phyloP scores from a whole-genome alignment of 2,113 vertebrate genomes.

The Nesogale talazaci region DNA sequence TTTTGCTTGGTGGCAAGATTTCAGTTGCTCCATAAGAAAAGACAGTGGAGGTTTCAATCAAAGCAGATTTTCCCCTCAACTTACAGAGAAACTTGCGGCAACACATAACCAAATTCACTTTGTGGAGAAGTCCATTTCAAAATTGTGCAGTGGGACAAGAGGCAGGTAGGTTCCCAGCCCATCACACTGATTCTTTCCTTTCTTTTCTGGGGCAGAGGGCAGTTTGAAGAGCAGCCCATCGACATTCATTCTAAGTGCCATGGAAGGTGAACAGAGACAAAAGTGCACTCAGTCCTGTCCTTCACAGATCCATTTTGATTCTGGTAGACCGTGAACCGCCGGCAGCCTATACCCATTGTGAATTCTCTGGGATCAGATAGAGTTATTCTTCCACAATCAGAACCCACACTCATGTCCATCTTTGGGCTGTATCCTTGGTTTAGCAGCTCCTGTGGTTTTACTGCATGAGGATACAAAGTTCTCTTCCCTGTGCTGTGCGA shows the following conservation, averaged over 20 bases:
- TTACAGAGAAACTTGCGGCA: constrained; percentile 49
- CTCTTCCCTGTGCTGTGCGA: background rate
- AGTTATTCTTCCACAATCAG: constrained; percentile 47
- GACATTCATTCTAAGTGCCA: constrained; percentile 56
- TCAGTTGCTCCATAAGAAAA: constrained; percentile 55
- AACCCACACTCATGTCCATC: constrained; percentile 61
- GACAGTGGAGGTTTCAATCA: constrained; percentile 49
- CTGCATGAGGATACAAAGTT: too few relatives aligned
- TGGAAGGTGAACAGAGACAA: constrained; percentile 54
- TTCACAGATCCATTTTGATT: constrained; percentile 59
- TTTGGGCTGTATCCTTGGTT: constrained; percentile 78
- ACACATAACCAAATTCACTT: constrained; percentile 51
- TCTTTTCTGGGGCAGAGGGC: constrained; percentile 20
- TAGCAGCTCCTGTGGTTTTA: constrained; percentile 61
- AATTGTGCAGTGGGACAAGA: constrained; percentile 57
- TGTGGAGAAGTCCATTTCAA: constrained; percentile 50
- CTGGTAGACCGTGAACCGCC: background rate
- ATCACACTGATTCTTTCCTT: constrained; percentile 51
- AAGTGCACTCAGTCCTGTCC: constrained; percentile 6
- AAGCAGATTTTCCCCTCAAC: constrained; percentile 55
- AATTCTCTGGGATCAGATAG: constrained; percentile 52
- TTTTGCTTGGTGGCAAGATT: constrained; percentile 59
- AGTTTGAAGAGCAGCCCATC: constrained; percentile 54
- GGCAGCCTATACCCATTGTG: constrained; percentile 44
- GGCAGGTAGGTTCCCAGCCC: constrained; percentile 54